These are phyloP conservation scores for Tympanoctomys barrerae DNA, from an alignment of 2,797 vertebrate genomes.

Conservation along the genomic window DNA sequence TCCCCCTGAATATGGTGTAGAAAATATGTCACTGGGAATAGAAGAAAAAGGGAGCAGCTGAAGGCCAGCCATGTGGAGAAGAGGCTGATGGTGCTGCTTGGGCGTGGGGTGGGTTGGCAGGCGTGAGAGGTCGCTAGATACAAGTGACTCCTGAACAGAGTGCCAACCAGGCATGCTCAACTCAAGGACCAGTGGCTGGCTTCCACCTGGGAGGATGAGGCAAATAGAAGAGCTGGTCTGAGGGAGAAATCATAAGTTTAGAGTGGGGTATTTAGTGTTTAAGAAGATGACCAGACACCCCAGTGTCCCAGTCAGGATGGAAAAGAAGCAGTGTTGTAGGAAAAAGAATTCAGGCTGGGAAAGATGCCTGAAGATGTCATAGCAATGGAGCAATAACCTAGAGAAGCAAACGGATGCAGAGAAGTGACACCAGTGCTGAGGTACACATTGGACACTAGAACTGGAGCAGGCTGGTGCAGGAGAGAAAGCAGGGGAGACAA, in stretches of 20 bases:
- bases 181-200: background rate
- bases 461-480: background rate
- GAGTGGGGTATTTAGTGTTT: background rate
- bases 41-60: background rate
- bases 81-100: background rate
- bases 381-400: background rate
- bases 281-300: background rate
- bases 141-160: background rate
- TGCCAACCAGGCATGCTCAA: background rate
- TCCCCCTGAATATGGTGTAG: background rate
- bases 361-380: background rate
- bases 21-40: background rate
- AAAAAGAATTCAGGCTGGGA: background rate
- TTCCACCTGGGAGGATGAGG: background rate
- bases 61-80: background rate
- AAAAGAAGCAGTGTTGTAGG: background rate
- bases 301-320: background rate
- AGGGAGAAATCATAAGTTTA: background rate
- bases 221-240: background rate
- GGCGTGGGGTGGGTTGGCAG: background rate
- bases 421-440: background rate
- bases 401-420: background rate
- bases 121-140: background rate
- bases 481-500: background rate
- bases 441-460: background rate